These are phyloP conservation scores for Temnothorax nylanderi DNA, from an alignment of 1,140 invertebrate genomes.

Conservation along the genomic window DNA sequence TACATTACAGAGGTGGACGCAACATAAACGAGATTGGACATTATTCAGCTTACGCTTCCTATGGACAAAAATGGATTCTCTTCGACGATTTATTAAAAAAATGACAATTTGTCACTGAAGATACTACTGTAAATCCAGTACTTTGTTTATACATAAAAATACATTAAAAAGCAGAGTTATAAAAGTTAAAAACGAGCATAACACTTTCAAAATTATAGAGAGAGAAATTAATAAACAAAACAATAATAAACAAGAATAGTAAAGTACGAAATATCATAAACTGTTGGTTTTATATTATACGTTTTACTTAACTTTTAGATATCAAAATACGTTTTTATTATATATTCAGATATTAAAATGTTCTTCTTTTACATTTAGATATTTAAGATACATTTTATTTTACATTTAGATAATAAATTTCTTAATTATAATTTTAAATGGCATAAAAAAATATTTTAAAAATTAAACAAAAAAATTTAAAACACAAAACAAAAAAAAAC, in stretches of 20 bases:
- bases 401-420: too few species aligned
- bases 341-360: too few species aligned
- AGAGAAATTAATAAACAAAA: too few species aligned
- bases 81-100: neutral
- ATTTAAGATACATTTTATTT: too few species aligned
- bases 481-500: neutral
- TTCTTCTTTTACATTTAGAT: too few species aligned
- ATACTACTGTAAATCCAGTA: neutral
- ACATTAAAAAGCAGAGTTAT: neutral
- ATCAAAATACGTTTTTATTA: too few species aligned
- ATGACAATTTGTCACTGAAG: neutral
- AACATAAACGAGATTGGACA: neutral
- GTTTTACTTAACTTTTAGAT: too few species aligned
- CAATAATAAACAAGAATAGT: too few species aligned
- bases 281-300: too few species aligned
- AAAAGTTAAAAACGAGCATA: neutral
- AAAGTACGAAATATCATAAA: too few species aligned
- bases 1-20: neutral
- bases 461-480: neutral
- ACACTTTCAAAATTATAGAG: too few species aligned
- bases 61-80: neutral
- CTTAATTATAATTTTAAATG: too few species aligned
- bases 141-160: constrained; percentile 16
- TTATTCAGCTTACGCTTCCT: neutral
- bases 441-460: neutral